Evolutionary conservation across 2,113 vertebrate species (phyloP).

Genomic region (Pardalotus punctatus): DNA sequence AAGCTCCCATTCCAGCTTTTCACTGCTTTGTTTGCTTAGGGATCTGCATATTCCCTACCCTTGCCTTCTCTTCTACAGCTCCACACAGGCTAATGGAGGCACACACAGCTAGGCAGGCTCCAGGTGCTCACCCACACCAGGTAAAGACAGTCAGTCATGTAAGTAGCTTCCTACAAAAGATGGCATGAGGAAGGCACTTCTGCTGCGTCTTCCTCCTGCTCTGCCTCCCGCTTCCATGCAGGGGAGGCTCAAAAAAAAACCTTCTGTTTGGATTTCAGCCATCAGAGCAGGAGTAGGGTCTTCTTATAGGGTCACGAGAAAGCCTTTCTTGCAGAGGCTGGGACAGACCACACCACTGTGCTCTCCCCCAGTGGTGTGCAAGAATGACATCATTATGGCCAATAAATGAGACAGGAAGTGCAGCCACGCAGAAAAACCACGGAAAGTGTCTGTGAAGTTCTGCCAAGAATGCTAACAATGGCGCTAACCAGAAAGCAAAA

Average conservation of each 20-base stretch:
- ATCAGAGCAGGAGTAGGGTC: background rate
- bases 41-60: background rate
- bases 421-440: constrained; percentile 4
- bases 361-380: rapidly evolving
- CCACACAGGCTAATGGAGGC: rapidly evolving
- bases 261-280: background rate
- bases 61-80: background rate
- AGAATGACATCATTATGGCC: background rate
- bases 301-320: rapidly evolving
- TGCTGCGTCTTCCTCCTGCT: background rate
- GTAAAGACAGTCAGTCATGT: background rate
- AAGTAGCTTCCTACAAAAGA: background rate
- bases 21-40: background rate
- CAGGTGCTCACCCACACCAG: background rate
- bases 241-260: background rate
- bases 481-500: background rate
- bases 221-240: background rate
- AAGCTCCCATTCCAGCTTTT: background rate
- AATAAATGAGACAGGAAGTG: constrained; percentile 23
- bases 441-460: background rate
- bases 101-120: rapidly evolving
- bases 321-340: background rate
- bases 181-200: rapidly evolving
- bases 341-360: background rate
- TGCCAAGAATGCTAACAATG: background rate